Base-by-base conservation (phyloP, 2,797 vertebrate species). In the Benthosema pterotum region DNA sequence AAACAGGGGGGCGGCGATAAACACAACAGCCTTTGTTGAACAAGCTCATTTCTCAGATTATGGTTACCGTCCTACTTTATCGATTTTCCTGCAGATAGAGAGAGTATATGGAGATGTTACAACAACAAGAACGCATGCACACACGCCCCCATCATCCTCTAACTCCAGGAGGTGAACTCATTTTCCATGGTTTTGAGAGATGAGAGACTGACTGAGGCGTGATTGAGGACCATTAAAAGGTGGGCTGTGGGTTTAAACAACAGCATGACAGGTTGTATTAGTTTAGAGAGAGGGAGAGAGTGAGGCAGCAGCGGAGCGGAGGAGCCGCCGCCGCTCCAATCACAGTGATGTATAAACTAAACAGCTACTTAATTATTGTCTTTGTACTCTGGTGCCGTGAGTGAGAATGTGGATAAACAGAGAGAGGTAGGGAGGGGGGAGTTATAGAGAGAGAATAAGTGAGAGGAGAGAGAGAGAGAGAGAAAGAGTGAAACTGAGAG, bases 1-100 rank as follows among this genome's bases (percentile, higher is more conserved):
- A 86, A 76, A n/a, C n/a, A 49, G 46, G 60, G 75, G 49, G 46
- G 60, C 75, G 47, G 57, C 42, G 75, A 82, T 75, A 73, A 83
- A 74, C 57, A 70, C 47, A 57, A 62, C 59, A 46, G 63, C 65
- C 67, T 72, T 78, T 47, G 62, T 50, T 62, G 52, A 78, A 66
- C 69, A 60, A 69, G 49, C 53, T 79, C 28, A 32, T 64, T 48
- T 78, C 32, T 69, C 32, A 49, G 16, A 66, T 75, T 53, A 78
- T 76, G 38, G 67, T 63, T 73, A 42, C 7, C 32, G 60, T 46
- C 60, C 49, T 42, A 32, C 12, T 68, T 62, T 38, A 48, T 55
- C 16, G 17, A 17, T 18, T 12, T 4, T 2, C 42, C 42, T 19
- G 55, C 38, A 43, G 32, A 57, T 42, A 13, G 47, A 17, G 19